Conservation (phyloP, 2,797 vertebrate genomes). For the Periophthalmus magnuspinnatus region DNA sequence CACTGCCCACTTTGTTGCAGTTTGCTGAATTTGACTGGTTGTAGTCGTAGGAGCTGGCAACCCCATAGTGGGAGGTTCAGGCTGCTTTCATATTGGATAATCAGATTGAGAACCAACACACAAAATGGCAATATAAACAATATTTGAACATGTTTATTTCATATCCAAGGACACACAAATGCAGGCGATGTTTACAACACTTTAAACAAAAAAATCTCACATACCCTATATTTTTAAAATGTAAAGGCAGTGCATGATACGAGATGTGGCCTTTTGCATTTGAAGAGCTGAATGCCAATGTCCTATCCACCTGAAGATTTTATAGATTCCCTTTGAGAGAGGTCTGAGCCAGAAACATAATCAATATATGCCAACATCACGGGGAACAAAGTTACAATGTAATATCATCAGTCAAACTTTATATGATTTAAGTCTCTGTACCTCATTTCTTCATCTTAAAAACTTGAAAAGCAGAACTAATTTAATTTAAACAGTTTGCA, state of each 20-base stretch:
- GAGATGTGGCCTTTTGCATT: slow-evolving; percentile 22
- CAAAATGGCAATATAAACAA: not conserved
- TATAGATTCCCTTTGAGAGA: slow-evolving; percentile 24
- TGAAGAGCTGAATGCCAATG: slow-evolving; percentile 19
- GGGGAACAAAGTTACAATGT: not conserved
- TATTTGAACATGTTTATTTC: not conserved
- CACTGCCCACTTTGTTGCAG: no score
- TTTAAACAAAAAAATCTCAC: not conserved
- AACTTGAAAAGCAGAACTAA: no score
- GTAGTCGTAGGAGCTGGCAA: not conserved
- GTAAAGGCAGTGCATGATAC: not conserved
- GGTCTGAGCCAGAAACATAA: slow-evolving; percentile 27
- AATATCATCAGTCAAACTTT: not conserved
- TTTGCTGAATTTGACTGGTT: no score
- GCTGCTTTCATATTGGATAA: not conserved
- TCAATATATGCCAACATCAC: slow-evolving; percentile 16
- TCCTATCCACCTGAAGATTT: slow-evolving; percentile 6
- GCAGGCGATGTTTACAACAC: not conserved
- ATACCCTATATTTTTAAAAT: slow-evolving; percentile 10
- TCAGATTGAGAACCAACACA: not conserved
- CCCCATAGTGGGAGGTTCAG: not conserved
- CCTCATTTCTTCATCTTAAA: no score
- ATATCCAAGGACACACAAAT: not conserved
- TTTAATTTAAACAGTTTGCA: no score
- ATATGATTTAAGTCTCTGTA: no score